phyloP scores from a whole-genome alignment of 2,797 vertebrate species.

The Acanthurus lineatus region DNA sequence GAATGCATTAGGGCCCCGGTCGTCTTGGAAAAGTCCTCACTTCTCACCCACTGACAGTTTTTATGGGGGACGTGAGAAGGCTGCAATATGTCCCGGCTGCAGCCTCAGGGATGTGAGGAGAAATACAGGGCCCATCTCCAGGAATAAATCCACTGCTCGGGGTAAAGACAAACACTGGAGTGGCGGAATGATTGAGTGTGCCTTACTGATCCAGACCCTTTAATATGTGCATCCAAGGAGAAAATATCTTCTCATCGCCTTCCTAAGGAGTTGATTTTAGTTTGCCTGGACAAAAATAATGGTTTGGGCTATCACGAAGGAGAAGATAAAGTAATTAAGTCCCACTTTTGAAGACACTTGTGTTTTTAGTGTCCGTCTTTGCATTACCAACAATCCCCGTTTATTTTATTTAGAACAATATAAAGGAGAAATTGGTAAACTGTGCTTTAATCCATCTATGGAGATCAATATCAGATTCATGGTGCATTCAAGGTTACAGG shows the following conservation, averaged over 20 bases:
- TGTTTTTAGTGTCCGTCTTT: background rate
- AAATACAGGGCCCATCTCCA: slow-evolving; percentile 62
- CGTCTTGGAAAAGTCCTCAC: slow-evolving; percentile 72
- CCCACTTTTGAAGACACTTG: background rate
- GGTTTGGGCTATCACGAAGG: background rate
- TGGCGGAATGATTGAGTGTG: slow-evolving; percentile 46
- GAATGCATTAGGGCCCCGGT: slow-evolving; percentile 77
- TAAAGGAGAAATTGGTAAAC: background rate
- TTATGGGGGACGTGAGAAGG: slow-evolving; percentile 73
- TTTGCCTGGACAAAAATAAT: slow-evolving; percentile 19
- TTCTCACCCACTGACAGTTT: slow-evolving; percentile 74
- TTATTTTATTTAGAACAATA: background rate
- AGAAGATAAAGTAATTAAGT: background rate
- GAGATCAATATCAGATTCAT: background rate
- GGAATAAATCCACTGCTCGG: slow-evolving; percentile 62
- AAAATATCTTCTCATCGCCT: slow-evolving; percentile 17
- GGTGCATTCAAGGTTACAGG: slow-evolving; percentile 13
- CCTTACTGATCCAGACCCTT: slow-evolving; percentile 33
- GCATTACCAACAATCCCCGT: background rate
- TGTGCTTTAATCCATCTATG: background rate
- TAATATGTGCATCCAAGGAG: slow-evolving; percentile 18
- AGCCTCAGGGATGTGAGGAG: slow-evolving; percentile 62
- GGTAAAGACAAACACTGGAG: slow-evolving; percentile 67
- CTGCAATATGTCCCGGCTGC: slow-evolving; percentile 73
- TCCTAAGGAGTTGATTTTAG: slow-evolving; percentile 6